Evolutionary conservation across 92 coral and sea anemone species (phyloP), one percentile per base, ranked within the genome.

Genomic region (Phymanthus crucifer): DNA sequence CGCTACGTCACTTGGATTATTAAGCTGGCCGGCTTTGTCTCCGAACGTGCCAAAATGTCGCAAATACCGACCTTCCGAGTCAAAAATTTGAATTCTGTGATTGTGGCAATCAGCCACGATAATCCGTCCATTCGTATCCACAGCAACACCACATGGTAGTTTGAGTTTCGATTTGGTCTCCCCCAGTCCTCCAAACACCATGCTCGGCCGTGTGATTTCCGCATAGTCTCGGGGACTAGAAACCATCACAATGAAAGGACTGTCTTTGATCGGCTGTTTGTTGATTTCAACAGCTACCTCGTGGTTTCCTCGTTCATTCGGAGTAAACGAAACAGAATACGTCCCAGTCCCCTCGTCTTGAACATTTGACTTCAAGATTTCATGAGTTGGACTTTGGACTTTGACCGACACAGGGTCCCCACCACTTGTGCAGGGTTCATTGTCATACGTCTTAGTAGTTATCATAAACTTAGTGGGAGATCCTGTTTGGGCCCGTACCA

Each of bases 71-170:
- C 93, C 92, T 68, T 83, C 92, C 17, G 91, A 87, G 78, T 88
- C 89, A 58, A 93, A 86, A n/a, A 96, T 78, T 84, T 96, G 97
- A 61, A 96, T 81, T 50, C 99, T 87, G 67, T 96, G 96, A 73
- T 96, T 96, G 70, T 89, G 99, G 38, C 99, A 96, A 72, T 96
- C 99, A 3, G 99, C 94, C 13, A 93, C 92, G 26, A 93, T 64
- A 40, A 93, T 83, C 66, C 93, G 88, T 24, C 97, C 98, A 33
- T 74, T 77, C 34, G 80, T 67, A 61, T 96, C 98, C 45, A 93
- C 93, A n/a, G 97, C 91, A 17, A 93, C 99, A 4, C 99, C 99
- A 70, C 97, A 93, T 6, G 99, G 99, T 32, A 96, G 89, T 57
- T 93, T 93, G 33, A 96, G 87, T 35, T 88, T 86, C 46, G 89